Percentiles rank a stretch among this genome's conserved stretches.
These are phyloP conservation scores for Hypotaenidia okinawae DNA, from an alignment of 2,797 vertebrate species.

Conservation along the genomic window DNA sequence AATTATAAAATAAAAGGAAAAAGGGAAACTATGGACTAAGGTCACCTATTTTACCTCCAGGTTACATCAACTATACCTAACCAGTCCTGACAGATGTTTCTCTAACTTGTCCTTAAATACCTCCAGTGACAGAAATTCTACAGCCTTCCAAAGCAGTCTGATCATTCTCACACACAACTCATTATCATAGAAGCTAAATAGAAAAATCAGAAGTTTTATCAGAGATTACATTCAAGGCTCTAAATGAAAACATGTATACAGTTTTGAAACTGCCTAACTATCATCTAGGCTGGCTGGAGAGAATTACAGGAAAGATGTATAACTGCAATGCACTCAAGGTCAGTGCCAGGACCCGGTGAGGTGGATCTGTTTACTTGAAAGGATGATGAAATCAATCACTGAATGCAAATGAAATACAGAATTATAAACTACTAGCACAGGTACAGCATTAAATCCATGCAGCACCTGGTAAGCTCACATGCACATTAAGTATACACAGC, in stretches of 20 bases:
- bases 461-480: neutral
- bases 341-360: neutral
- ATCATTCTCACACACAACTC: neutral
- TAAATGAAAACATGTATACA: neutral
- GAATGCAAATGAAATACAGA: neutral
- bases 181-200: neutral
- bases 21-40: neutral
- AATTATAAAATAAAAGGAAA: conserved; percentile 12
- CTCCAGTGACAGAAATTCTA: neutral
- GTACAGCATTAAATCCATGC: neutral
- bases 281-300: neutral
- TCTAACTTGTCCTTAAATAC: conserved; percentile 34
- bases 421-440: neutral
- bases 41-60: conserved; percentile 31
- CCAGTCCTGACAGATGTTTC: conserved; percentile 17
- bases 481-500: neutral
- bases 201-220: neutral
- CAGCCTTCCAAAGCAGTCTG: neutral
- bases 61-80: conserved; percentile 5
- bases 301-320: neutral
- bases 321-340: neutral
- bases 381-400: neutral
- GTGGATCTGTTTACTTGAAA: neutral
- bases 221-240: conserved; percentile 1
- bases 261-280: neutral